Percentiles rank a stretch among this genome's conserved stretches.
phyloP scores from a whole-genome alignment of 2,888 invertebrate genomes.

The Harpalus rufipes region DNA sequence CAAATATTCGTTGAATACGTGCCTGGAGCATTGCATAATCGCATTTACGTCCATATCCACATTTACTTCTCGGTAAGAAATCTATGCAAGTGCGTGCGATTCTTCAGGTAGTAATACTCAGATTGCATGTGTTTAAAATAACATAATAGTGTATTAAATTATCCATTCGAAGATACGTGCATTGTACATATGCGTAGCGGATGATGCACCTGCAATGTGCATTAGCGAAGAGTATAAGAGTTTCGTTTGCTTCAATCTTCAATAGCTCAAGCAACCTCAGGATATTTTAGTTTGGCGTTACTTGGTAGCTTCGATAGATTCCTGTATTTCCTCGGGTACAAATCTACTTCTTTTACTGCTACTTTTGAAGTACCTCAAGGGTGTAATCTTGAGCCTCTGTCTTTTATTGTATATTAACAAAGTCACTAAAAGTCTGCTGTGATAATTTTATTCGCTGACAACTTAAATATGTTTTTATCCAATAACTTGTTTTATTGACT shows the following conservation, averaged over 20 bases:
- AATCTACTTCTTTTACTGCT: too few species aligned
- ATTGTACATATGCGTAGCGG: constrained; percentile 25
- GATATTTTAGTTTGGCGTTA: too few species aligned
- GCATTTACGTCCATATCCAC: background rate
- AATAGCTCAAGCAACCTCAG: too few species aligned
- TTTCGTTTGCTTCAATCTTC: background rate
- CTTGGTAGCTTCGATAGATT: too few species aligned
- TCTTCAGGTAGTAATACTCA: constrained; percentile 56
- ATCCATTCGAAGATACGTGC: constrained; percentile 47
- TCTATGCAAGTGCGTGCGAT: constrained; percentile 12
- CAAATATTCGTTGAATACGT: constrained; percentile 17
- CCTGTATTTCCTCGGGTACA: too few species aligned
- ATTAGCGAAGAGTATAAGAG: background rate
- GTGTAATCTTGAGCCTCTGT: too few species aligned
- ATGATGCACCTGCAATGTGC: constrained; percentile 28
- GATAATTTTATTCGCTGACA: too few species aligned
- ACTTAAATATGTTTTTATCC: too few species aligned
- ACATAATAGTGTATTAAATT: constrained; percentile 54
- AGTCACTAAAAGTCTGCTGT: too few species aligned
- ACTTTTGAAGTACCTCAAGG: too few species aligned
- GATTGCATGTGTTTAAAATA: constrained; percentile 60
- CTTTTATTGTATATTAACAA: too few species aligned
- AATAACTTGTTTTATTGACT: too few species aligned
- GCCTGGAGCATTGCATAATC: constrained; percentile 16
- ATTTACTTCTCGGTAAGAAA: background rate